Evolutionary conservation across 2,888 invertebrate species (phyloP).

Genomic region (Poecilus cupreus): DNA sequence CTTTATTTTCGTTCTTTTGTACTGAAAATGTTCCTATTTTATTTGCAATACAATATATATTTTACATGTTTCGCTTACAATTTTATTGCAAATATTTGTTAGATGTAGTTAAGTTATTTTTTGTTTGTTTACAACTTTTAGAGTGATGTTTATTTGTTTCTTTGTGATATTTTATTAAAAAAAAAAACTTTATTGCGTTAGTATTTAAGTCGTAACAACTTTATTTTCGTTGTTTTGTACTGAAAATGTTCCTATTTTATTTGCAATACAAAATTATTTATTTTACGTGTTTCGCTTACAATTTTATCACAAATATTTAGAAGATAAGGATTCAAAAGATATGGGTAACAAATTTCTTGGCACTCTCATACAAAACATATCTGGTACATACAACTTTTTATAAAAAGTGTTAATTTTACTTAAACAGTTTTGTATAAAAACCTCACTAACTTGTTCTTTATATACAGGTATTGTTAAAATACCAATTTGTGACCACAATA

Average conservation of each 20-base stretch:
- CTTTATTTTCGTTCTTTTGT: neutral
- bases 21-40: neutral
- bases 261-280: neutral
- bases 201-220: neutral
- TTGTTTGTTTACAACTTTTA: too few species aligned
- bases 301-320: neutral
- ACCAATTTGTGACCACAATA: neutral
- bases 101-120: too few species aligned
- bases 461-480: neutral
- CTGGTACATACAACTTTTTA: neutral
- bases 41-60: neutral
- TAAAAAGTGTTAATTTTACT: neutral
- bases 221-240: neutral
- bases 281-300: neutral
- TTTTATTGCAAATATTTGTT: neutral
- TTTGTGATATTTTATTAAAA: too few species aligned
- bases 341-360: neutral
- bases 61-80: neutral
- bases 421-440: neutral
- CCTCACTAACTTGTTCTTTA: neutral
- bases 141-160: too few species aligned
- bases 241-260: neutral
- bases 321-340: too few species aligned
- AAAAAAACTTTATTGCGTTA: neutral
- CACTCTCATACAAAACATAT: neutral